Evolutionary conservation across 2,888 invertebrate species (phyloP).

Genomic region (Chironomus tentans): DNA sequence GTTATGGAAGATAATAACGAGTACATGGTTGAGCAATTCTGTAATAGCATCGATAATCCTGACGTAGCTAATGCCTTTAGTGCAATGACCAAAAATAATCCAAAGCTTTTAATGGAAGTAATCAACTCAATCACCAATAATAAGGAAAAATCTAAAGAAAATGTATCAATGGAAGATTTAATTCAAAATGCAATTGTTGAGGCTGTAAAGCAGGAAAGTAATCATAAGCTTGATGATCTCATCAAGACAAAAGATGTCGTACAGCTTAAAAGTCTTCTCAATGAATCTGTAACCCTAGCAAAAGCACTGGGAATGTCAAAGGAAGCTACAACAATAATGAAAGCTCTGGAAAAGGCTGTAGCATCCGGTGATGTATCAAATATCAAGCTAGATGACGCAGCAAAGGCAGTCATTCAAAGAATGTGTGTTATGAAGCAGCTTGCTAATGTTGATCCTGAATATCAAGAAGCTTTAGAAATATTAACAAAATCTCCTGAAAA

Average conservation of each 20-base stretch:
- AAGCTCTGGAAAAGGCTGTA: conserved; percentile 33
- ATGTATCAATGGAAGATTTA: conserved; percentile 50
- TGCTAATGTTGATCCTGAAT: conserved; percentile 55
- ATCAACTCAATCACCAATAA: conserved; percentile 52
- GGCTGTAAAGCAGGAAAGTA: conserved; percentile 54
- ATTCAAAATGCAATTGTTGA: conserved; percentile 58
- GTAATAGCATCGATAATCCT: not conserved
- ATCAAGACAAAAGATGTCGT: conserved; percentile 22
- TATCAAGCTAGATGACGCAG: conserved; percentile 13
- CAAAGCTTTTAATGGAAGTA: conserved; percentile 38
- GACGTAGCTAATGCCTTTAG: conserved; percentile 44
- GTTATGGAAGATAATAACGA: not conserved
- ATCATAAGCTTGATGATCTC: conserved; percentile 34
- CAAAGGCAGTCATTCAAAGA: conserved; percentile 12
- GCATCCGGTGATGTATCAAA: conserved; percentile 47
- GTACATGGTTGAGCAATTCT: conserved; percentile 8
- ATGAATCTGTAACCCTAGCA: conserved; percentile 60
- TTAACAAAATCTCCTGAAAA: conserved; percentile 57
- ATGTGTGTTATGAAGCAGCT: conserved; percentile 59
- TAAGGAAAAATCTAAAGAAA: conserved; percentile 38
- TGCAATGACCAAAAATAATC: conserved; percentile 29
- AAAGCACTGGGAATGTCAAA: conserved; percentile 53
- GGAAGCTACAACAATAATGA: conserved; percentile 13
- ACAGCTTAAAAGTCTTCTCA: conserved; percentile 42
- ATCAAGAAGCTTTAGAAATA: conserved; percentile 52